Conservation (phyloP, 2,113 vertebrate species). For the Scortum barcoo region DNA sequence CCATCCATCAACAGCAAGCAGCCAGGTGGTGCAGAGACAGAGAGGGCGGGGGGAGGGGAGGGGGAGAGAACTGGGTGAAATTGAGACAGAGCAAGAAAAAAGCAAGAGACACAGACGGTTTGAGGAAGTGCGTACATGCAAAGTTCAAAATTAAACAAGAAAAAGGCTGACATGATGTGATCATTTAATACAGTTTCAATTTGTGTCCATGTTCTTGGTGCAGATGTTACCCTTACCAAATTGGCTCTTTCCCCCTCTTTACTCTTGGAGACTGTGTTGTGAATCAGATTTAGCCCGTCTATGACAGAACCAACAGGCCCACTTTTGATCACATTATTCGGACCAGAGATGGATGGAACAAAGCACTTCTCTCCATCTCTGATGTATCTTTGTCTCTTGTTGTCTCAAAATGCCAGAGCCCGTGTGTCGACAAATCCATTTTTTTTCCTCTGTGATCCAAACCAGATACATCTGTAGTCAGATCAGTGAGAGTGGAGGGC, state of each 20-base stretch:
- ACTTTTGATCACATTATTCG: constrained; percentile 70
- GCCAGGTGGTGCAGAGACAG: constrained; percentile 28
- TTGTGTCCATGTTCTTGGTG: background rate
- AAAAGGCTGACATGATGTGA: constrained; percentile 2
- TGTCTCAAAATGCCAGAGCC: constrained; percentile 69
- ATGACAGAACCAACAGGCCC: constrained; percentile 54
- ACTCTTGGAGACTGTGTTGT: constrained; percentile 44
- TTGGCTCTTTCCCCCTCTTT: background rate
- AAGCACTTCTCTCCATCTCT: constrained; percentile 56
- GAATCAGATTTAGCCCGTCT: constrained; percentile 62
- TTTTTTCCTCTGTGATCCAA: constrained; percentile 61
- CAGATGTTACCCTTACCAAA: constrained; percentile 20
- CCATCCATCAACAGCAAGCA: constrained; percentile 46
- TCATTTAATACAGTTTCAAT: constrained; percentile 21
- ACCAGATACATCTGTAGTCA: constrained; percentile 67
- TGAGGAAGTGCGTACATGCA: background rate
- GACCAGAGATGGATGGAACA: constrained; percentile 68
- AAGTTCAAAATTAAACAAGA: constrained; percentile 21
- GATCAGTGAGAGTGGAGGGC: constrained; percentile 46
- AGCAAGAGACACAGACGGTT: background rate
- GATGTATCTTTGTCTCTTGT: constrained; percentile 68
- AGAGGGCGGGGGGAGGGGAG: background rate
- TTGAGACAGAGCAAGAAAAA: background rate
- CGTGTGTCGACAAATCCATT: constrained; percentile 55
- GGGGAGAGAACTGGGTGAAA: background rate